Evolutionary conservation across 1,140 invertebrate species (phyloP), one percentile per base, ranked within the genome.

Genomic region (Bombus superbus): DNA sequence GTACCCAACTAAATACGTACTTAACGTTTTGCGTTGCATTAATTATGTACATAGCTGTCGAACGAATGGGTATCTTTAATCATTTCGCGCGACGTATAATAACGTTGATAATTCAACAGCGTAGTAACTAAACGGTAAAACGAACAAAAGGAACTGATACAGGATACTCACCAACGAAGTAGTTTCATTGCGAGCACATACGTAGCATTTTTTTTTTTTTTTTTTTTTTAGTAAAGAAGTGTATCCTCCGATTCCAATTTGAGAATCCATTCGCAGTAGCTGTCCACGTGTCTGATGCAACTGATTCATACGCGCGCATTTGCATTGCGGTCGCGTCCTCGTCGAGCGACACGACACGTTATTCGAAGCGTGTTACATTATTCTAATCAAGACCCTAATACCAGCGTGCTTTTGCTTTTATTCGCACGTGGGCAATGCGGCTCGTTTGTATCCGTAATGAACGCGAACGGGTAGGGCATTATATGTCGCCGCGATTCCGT

Each of bases 341-440:
- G 87, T 77, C 81, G 62, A 80, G 53, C 42, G 72, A 59, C 79
- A 88, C 82, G 91, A 90, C 73, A 91, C 90, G 90, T 92, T 93
- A 92, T 91, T 88, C 91, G 85, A 92, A 81, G 83, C 92, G 83
- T 93, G 92, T 94, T 92, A 90, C 89, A 93, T 94, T 94, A 94
- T 94, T 94, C 93, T 94, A 94, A 94, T 94, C 93, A 92, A 93
- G 87, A 69, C 77, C 80, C 90, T 92, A 92, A 92, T 93, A 91
- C 92, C 89, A 76, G 77, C 82, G 81, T 73, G 89, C 81, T 90
- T 90, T 92, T 91, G 89, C 81, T 92, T 92, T 92, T 92, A 92
- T 93, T 92, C 90, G 88, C 92, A 91, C 89, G 90, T 92, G 91
- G 88, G 89, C 90, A 91, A 89, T 81, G 85, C 91, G 91, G 87